These are phyloP conservation scores for Melanotaenia nigrans DNA, from an alignment of 2,797 vertebrate genomes.

Conservation along the genomic window DNA sequence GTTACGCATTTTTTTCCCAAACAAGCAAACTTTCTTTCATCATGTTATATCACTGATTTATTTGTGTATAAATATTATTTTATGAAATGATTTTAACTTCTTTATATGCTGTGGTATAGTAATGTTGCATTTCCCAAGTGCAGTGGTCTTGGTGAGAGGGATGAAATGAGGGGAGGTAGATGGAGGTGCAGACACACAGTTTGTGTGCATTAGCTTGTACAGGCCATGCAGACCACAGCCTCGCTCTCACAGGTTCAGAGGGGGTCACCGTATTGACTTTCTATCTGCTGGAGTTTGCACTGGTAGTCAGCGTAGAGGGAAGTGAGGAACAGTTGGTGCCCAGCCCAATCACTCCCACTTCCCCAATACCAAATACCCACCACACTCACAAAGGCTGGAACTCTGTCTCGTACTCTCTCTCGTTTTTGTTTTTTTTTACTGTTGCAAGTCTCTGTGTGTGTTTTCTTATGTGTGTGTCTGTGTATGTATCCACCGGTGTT, in stretches of 20 bases:
- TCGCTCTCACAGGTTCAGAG: conserved; percentile 45
- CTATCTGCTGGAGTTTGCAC: conserved; percentile 63
- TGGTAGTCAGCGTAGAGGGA: conserved; percentile 54
- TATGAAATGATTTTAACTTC: background rate
- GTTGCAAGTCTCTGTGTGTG: conserved; percentile 25
- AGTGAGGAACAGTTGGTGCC: conserved; percentile 65
- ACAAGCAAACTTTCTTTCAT: background rate
- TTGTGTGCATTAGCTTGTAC: conserved; percentile 39
- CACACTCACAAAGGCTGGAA: conserved; percentile 42
- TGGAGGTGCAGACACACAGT: conserved; percentile 8
- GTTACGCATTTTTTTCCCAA: background rate
- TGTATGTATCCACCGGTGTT: conserved; percentile 61
- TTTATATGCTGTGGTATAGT: background rate
- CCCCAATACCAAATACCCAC: conserved; percentile 58
- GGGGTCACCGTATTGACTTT: conserved; percentile 66
- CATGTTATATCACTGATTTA: background rate
- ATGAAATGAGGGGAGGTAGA: conserved; percentile 15
- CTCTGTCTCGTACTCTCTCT: conserved; percentile 46
- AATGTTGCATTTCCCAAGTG: background rate
- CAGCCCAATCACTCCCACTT: conserved; percentile 68
- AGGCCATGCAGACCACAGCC: conserved; percentile 19
- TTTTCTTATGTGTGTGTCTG: conserved; percentile 16
- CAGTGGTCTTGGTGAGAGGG: background rate
- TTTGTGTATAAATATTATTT: background rate
- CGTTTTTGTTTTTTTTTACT: conserved; percentile 25